A percentile compares a stretch with the other conserved stretches of the same genome.
Evolutionary conservation across 2,797 vertebrate species (phyloP).

Genomic region (Sebastes vulpes): DNA sequence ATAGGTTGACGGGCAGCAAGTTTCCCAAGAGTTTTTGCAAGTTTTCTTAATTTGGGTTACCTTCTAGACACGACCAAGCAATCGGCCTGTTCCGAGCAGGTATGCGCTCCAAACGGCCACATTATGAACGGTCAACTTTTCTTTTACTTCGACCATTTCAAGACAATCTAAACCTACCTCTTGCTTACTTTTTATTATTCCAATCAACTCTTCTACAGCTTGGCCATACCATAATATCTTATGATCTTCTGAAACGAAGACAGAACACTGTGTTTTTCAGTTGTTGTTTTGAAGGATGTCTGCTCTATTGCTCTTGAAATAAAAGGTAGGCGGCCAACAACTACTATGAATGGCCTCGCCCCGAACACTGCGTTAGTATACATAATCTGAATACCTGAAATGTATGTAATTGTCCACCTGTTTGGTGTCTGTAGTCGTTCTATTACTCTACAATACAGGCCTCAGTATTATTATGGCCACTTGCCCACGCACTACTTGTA

Average conservation of each 20-base stretch:
- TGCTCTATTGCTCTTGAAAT: conserved; percentile 58
- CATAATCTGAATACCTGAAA: neutral
- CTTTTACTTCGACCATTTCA: neutral
- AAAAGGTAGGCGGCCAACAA: conserved; percentile 27
- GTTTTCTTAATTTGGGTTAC: too few relatives aligned
- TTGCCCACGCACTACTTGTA: conserved; percentile 21
- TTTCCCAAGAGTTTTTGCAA: too few relatives aligned
- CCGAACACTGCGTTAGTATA: neutral
- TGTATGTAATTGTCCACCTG: neutral
- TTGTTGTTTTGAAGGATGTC: conserved; percentile 37
- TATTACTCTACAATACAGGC: neutral
- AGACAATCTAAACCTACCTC: neutral
- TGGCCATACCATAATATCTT: neutral
- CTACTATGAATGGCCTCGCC: neutral
- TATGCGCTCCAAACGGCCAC: neutral
- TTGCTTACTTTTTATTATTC: neutral
- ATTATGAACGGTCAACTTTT: neutral
- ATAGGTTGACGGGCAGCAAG: too few relatives aligned
- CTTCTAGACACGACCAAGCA: too few relatives aligned
- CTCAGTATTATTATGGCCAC: conserved; percentile 19
- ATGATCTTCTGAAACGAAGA: conserved; percentile 3
- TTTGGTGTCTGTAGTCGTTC: neutral
- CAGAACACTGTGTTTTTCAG: conserved; percentile 10
- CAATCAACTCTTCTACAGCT: neutral
- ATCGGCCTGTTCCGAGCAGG: neutral